Evolutionary conservation across 2,113 vertebrate species (phyloP).

Genomic region (Kobus ellipsiprymnus): DNA sequence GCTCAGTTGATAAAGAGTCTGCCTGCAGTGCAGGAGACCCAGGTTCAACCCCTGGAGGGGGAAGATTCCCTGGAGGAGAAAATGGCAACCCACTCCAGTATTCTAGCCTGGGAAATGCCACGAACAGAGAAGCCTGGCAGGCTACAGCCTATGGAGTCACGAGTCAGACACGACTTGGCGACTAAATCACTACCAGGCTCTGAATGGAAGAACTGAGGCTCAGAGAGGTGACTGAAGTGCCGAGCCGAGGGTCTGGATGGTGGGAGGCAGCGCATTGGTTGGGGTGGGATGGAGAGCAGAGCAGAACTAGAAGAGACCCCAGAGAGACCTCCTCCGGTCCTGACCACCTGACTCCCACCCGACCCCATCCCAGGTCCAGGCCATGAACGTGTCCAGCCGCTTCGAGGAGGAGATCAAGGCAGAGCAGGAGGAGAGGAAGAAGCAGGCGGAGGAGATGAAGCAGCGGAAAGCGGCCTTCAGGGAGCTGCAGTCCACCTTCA

Average conservation of each 20-base stretch:
- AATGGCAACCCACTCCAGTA: background rate
- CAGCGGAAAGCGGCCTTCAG: slow-evolving; percentile 92
- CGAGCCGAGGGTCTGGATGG: background rate
- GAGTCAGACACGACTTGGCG: background rate
- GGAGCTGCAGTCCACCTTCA: slow-evolving; percentile 92
- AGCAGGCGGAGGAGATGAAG: slow-evolving; percentile 91
- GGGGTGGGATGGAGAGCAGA: background rate
- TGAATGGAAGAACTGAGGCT: background rate
- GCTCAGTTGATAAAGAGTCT: background rate
- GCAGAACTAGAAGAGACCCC: background rate
- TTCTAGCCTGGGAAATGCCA: background rate
- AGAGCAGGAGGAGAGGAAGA: slow-evolving; percentile 93
- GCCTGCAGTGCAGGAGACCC: background rate
- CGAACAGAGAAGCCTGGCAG: background rate
- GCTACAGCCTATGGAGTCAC: background rate
- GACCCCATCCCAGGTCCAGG: slow-evolving; percentile 81
- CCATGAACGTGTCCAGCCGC: slow-evolving; percentile 87
- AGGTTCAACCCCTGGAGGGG: background rate
- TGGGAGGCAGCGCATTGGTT: background rate
- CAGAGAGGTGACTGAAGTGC: background rate
- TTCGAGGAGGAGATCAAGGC: slow-evolving; percentile 96
- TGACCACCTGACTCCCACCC: rapidly evolving
- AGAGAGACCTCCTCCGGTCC: background rate
- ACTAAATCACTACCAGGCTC: background rate
- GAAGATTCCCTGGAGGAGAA: background rate